These are phyloP conservation scores for Achroia grisella DNA, from an alignment of 1,140 invertebrate genomes.

Conservation along the genomic window DNA sequence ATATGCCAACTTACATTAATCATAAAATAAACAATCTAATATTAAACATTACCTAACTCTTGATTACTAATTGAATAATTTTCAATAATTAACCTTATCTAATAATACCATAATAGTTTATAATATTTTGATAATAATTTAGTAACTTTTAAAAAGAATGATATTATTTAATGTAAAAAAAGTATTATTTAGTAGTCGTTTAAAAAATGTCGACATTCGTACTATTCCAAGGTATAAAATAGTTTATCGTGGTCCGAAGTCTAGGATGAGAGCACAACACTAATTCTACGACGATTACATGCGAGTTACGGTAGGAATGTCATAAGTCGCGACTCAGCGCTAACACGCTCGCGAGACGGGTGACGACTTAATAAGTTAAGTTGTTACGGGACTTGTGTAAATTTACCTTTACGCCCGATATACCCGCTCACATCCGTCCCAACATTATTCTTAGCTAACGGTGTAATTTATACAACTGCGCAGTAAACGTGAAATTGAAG, in stretches of 20 bases:
- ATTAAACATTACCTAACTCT: too few relatives aligned
- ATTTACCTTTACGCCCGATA: slow-evolving; percentile 62
- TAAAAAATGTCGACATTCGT: too few relatives aligned
- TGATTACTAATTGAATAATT: too few relatives aligned
- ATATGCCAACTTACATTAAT: too few relatives aligned
- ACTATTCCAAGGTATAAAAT: too few relatives aligned
- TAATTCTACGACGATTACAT: slow-evolving; percentile 9
- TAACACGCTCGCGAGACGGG: slow-evolving; percentile 18
- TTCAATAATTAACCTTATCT: too few relatives aligned
- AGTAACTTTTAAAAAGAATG: too few relatives aligned
- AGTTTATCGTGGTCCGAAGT: neutral
- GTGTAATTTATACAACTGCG: slow-evolving; percentile 51
- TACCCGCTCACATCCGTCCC: slow-evolving; percentile 37
- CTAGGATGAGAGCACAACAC: neutral
- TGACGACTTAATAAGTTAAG: slow-evolving; percentile 63
- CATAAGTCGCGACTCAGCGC: slow-evolving; percentile 11
- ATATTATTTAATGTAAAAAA: too few relatives aligned
- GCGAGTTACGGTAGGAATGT: slow-evolving; percentile 21
- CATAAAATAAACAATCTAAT: too few relatives aligned
- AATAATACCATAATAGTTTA: too few relatives aligned
- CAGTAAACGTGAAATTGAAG: slow-evolving; percentile 31
- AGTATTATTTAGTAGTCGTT: too few relatives aligned
- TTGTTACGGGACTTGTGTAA: slow-evolving; percentile 59
- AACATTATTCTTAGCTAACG: slow-evolving; percentile 65
- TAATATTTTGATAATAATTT: too few relatives aligned